phyloP scores from a whole-genome alignment of 2,888 invertebrate genomes.

The Morpho deidamia region DNA sequence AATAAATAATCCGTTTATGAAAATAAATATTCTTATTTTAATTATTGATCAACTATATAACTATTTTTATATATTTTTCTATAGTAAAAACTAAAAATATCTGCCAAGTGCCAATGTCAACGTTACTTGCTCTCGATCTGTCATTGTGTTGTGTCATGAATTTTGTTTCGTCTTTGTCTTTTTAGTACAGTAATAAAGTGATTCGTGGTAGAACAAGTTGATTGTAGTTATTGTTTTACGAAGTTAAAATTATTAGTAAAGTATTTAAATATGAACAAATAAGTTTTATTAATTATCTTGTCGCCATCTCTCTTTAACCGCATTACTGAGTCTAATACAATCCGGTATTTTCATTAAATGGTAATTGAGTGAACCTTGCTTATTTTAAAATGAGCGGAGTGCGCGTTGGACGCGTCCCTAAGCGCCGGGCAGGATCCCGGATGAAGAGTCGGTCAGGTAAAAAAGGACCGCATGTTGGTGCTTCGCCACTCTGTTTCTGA shows the following conservation, averaged over 20 bases:
- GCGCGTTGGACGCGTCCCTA: slow-evolving; percentile 61
- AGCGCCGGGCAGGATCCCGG: slow-evolving; percentile 55
- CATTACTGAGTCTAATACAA: slow-evolving; percentile 16
- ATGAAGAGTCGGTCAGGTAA: slow-evolving; percentile 66
- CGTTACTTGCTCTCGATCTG: neutral
- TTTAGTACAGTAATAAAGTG: slow-evolving; percentile 35
- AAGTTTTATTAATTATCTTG: neutral
- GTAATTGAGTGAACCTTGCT: slow-evolving; percentile 24
- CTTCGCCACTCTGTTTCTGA: slow-evolving; percentile 39
- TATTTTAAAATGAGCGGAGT: slow-evolving; percentile 60
- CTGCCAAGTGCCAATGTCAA: neutral
- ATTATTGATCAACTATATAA: too few relatives aligned
- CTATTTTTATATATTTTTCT: neutral
- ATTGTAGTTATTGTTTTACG: neutral
- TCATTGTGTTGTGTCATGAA: too few relatives aligned
- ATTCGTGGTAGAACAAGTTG: slow-evolving; percentile 36
- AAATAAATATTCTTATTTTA: too few relatives aligned
- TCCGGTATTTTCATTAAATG: slow-evolving; percentile 18
- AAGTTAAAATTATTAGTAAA: neutral
- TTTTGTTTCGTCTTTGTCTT: slow-evolving; percentile 29
- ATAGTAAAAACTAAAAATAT: neutral
- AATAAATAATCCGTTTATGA: too few relatives aligned
- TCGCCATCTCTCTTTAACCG: slow-evolving; percentile 37
- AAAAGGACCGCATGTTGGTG: slow-evolving; percentile 47
- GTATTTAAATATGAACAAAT: neutral